Evolutionary conservation across 2,113 vertebrate species (phyloP).

Genomic region (Limanda limanda): DNA sequence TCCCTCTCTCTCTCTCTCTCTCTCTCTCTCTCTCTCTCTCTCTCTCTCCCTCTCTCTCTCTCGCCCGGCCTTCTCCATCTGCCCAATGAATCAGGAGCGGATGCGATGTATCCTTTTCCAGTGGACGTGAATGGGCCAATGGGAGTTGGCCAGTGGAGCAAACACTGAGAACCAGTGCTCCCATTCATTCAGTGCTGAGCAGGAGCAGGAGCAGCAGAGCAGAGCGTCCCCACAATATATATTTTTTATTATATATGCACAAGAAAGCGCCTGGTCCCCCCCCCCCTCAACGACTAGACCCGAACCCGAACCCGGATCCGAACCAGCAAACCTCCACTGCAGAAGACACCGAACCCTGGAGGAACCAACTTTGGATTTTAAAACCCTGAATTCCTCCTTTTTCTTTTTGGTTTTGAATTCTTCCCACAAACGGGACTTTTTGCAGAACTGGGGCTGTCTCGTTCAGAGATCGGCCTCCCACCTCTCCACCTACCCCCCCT

Average conservation of each 20-base stretch:
- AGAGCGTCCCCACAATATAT: too few relatives aligned
- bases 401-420: neutral
- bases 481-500: too few relatives aligned
- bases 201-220: conserved; percentile 62
- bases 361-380: too few relatives aligned
- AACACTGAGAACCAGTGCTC: conserved; percentile 77
- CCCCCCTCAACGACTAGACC: conserved; percentile 21
- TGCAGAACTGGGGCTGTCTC: conserved; percentile 22
- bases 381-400: neutral
- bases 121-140: conserved; percentile 80
- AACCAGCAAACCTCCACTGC: too few relatives aligned
- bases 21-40: too few relatives aligned
- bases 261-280: conserved; percentile 9
- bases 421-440: conserved; percentile 40
- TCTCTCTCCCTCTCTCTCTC: too few relatives aligned
- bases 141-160: conserved; percentile 78
- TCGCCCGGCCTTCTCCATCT: conserved; percentile 74
- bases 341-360: too few relatives aligned
- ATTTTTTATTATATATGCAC: conserved; percentile 12
- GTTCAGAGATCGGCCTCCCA: neutral
- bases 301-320: too few relatives aligned
- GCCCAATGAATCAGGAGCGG: conserved; percentile 85
- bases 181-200: conserved; percentile 83
- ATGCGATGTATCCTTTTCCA: conserved; percentile 86
- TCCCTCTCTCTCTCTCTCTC: too few relatives aligned